Base-by-base conservation (phyloP, 2,888 invertebrate species). In the Eupeodes latifasciatus region DNA sequence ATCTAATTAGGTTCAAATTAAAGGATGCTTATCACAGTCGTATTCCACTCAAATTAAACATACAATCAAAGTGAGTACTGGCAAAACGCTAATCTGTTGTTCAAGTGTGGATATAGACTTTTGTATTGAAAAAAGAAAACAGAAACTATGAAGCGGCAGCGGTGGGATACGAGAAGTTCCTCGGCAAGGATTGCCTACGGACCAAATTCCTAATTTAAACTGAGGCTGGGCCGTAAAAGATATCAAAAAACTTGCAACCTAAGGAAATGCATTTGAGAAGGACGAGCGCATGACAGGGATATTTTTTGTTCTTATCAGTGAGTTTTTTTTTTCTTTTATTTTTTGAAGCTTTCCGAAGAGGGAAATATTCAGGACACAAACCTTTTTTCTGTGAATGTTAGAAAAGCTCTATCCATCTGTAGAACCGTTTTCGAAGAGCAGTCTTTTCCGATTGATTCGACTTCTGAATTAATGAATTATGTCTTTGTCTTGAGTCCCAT, bases 181-280 rank as follows among this genome's bases (percentile, higher is more conserved):
- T 64, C 76, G 79, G 78, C 83, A 83, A 71, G 53, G 71, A 85
- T 81, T 76, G 84, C 80, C 87, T 87, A 80, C 72, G 84, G 80
- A 87, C 87, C 87, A 84, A 80, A 74, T 74, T 84, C 72, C 61
- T 84, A 81, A 84, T 84, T 84, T 80, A 47, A 84, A 87, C 87
- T 87, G 87, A 87, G 87, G 87, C 87, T 87, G 87, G 84, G 80
- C 77, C 77, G 55, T n/a, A 57, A 27, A 40, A 62, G 51, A 74
- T 80, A 74, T 67, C 67, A 69, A 57, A 77, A 83, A 84, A 83
- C 36, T 57, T 77, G 59, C 72, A 72, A 79, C 27, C 9, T 34
- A 76, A 47, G 51, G 55, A 66, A 67, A 61, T 85, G 78, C 85
- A 85, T 67, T 72, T 19, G 34, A 14, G 16, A 1, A 4, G 12